Evolutionary conservation across 2,113 vertebrate species (phyloP).

Genomic region (Eublepharis macularius): DNA sequence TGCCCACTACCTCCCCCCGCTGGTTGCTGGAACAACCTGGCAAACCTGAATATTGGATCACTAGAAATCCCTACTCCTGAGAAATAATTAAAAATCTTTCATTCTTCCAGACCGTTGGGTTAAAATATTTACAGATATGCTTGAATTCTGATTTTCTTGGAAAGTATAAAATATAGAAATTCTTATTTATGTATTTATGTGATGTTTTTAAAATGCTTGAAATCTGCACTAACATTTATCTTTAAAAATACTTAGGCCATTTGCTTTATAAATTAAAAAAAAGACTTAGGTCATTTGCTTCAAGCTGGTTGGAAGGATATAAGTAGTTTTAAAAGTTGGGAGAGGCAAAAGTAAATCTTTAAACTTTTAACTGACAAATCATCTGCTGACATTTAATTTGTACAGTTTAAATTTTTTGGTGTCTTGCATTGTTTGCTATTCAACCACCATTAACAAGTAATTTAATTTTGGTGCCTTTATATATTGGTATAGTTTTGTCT

Average conservation of each 20-base stretch:
- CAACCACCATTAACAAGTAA: conserved; percentile 61
- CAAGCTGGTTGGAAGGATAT: neutral
- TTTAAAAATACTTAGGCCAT: conserved; percentile 7
- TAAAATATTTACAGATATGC: conserved; percentile 2
- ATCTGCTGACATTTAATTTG: conserved; percentile 63
- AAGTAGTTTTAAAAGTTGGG: conserved; percentile 1
- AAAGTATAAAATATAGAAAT: neutral
- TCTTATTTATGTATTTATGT: conserved; percentile 8
- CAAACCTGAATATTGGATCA: conserved; percentile 19
- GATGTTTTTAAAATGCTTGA: conserved; percentile 16
- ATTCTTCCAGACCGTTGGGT: neutral
- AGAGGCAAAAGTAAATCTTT: conserved; percentile 61
- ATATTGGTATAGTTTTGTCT: conserved; percentile 50
- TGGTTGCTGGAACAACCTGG: too few relatives aligned
- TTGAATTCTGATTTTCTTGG: conserved; percentile 8
- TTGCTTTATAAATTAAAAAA: conserved; percentile 20
- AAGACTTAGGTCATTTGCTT: conserved; percentile 23
- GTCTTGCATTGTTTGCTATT: conserved; percentile 61
- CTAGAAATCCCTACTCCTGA: conserved; percentile 32
- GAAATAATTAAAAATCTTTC: conserved; percentile 39
- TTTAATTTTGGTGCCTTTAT: conserved; percentile 60
- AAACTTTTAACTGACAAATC: conserved; percentile 53
- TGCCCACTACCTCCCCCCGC: too few relatives aligned
- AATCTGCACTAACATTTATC: conserved; percentile 9
- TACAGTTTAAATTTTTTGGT: conserved; percentile 56